Evolutionary conservation across 2,113 vertebrate genomes (phyloP).

Genomic region (Delphinapterus leucas): DNA sequence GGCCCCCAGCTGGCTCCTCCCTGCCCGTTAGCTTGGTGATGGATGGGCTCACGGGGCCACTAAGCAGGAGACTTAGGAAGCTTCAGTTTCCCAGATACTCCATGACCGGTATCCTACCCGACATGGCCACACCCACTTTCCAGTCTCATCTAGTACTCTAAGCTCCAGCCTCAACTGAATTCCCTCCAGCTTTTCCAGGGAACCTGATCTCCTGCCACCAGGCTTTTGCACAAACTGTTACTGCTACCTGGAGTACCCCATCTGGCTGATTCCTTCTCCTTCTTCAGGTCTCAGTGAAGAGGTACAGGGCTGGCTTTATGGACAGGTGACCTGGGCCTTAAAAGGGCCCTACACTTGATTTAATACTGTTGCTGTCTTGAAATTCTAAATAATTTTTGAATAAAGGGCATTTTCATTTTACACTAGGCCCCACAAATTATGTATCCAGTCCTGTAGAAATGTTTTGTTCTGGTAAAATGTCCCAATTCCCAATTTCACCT

Average conservation of each 20-base stretch:
- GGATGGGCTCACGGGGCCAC: neutral
- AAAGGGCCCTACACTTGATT: neutral
- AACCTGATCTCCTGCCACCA: neutral
- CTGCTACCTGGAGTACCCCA: neutral
- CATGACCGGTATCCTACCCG: neutral
- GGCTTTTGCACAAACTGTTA: neutral
- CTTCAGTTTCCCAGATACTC: neutral
- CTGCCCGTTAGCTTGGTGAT: neutral
- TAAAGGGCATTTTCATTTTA: neutral
- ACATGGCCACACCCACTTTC: neutral
- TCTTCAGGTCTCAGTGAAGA: neutral
- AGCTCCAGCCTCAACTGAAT: neutral
- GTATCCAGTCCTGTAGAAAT: neutral
- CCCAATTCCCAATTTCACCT: neutral
- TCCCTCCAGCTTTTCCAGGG: neutral
- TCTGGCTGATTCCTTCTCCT: neutral
- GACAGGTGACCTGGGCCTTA: neutral
- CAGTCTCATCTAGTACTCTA: neutral
- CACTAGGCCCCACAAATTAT: neutral
- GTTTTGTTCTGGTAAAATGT: neutral
- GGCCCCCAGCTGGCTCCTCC: neutral
- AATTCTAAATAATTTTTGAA: neutral
- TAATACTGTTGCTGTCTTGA: neutral
- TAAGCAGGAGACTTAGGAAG: neutral
- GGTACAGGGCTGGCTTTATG: neutral